These are phyloP conservation scores for Arremon brunneinucha DNA, from an alignment of 2,797 vertebrate species.

Conservation along the genomic window DNA sequence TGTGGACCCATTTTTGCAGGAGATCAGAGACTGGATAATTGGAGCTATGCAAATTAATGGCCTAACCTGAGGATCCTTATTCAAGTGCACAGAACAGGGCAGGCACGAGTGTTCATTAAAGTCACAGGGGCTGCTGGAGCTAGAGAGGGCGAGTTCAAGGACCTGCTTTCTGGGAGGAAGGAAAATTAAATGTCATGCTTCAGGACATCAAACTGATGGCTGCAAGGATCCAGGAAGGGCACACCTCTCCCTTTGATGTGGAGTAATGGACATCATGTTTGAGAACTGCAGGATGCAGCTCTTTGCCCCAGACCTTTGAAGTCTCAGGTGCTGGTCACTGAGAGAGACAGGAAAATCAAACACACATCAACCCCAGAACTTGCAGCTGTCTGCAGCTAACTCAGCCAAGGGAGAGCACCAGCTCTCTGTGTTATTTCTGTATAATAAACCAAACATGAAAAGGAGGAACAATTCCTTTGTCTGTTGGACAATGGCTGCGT, in stretches of 20 bases:
- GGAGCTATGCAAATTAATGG: constrained; percentile 55
- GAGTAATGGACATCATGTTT: not conserved
- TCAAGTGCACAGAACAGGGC: not conserved
- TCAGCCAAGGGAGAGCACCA: not conserved
- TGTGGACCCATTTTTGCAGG: constrained; percentile 37
- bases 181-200: constrained; percentile 38
- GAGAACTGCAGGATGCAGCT: not conserved
- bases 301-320: not conserved
- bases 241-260: not conserved
- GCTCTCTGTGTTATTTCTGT: not conserved
- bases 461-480: not conserved
- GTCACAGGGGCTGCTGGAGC: not conserved
- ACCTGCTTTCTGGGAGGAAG: not conserved
- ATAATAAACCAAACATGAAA: not conserved
- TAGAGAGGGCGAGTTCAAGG: constrained; percentile 33
- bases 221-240: not conserved
- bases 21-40: constrained; percentile 60
- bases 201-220: not conserved
- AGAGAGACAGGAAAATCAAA: constrained; percentile 8
- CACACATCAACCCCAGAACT: not conserved
- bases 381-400: not conserved
- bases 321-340: not conserved
- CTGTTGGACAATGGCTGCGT: not conserved
- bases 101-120: constrained; percentile 17
- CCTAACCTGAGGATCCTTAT: constrained; percentile 46